phyloP scores from a whole-genome alignment of 2,113 vertebrate species.

The Taxidea taxus region DNA sequence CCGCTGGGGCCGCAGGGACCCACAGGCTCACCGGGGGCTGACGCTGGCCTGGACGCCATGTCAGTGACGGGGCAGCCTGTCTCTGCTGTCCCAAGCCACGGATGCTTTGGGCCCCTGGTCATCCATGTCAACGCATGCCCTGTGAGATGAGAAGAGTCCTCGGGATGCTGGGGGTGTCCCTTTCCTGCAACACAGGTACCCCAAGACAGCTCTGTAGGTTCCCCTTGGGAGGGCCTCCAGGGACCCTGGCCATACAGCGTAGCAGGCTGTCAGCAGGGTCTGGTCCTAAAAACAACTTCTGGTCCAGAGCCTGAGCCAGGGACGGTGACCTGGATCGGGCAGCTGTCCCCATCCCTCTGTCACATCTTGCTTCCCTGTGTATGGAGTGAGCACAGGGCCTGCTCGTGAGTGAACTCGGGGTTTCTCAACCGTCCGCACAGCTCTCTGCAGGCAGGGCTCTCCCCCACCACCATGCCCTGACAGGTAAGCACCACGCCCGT shows the following conservation, averaged over 20 bases:
- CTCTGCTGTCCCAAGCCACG: fast-evolving
- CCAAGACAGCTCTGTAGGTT: fast-evolving
- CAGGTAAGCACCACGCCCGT: fast-evolving
- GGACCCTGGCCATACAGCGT: fast-evolving
- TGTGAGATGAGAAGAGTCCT: background rate
- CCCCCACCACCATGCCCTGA: fast-evolving
- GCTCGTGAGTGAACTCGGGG: fast-evolving
- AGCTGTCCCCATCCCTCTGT: background rate
- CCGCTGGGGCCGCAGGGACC: fast-evolving
- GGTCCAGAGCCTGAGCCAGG: background rate
- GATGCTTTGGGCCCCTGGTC: no score
- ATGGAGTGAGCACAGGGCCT: fast-evolving
- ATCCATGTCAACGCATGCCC: background rate
- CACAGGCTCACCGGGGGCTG: background rate
- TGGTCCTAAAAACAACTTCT: no score
- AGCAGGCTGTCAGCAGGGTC: no score
- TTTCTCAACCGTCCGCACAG: fast-evolving
- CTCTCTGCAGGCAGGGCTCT: background rate
- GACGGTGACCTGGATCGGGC: fast-evolving
- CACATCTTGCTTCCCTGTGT: background rate
- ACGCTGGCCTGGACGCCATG: background rate
- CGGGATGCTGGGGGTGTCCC: no score
- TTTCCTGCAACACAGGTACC: no score
- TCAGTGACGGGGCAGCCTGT: no score
- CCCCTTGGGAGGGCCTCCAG: background rate